Evolutionary conservation across 2,113 vertebrate species (phyloP).

Genomic region (Coreoperca whiteheadi): DNA sequence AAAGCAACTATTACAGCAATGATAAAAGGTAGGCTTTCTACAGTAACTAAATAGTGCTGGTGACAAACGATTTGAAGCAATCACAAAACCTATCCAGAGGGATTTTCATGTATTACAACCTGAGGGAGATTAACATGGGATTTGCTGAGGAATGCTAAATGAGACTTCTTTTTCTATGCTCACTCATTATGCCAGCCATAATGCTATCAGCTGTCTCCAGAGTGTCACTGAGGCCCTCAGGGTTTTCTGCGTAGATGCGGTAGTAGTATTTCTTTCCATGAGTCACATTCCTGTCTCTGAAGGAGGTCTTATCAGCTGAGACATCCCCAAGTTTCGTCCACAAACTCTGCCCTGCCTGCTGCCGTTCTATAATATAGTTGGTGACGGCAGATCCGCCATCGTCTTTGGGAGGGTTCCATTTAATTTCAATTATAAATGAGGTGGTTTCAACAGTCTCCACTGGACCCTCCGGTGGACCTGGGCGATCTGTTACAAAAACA

Average conservation of each 20-base stretch:
- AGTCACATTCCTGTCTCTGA: slow-evolving; percentile 84
- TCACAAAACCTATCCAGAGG: slow-evolving; percentile 27
- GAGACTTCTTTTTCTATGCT: slow-evolving; percentile 49
- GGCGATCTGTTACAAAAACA: slow-evolving; percentile 81
- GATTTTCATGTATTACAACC: slow-evolving; percentile 53
- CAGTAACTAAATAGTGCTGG: slow-evolving; percentile 4
- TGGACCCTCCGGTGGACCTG: slow-evolving; percentile 88
- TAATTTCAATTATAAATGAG: slow-evolving; percentile 80
- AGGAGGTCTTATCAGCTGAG: slow-evolving; percentile 76
- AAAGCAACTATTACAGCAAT: neutral
- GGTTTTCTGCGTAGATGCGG: slow-evolving; percentile 86
- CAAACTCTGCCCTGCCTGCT: slow-evolving; percentile 80
- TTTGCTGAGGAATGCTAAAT: slow-evolving; percentile 50
- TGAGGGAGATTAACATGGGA: slow-evolving; percentile 34
- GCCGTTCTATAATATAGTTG: slow-evolving; percentile 86
- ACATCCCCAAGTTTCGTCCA: slow-evolving; percentile 87
- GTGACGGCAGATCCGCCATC: slow-evolving; percentile 86
- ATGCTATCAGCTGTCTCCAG: slow-evolving; percentile 87
- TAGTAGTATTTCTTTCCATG: slow-evolving; percentile 88
- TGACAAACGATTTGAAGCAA: slow-evolving; percentile 43
- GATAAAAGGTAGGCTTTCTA: slow-evolving; percentile 19
- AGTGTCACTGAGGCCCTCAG: slow-evolving; percentile 84
- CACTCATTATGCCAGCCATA: slow-evolving; percentile 87
- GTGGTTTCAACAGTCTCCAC: slow-evolving; percentile 84
- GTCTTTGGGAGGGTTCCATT: slow-evolving; percentile 87